Base-by-base conservation (phyloP, 2,888 invertebrate species). In the Lottia gigantea region DNA sequence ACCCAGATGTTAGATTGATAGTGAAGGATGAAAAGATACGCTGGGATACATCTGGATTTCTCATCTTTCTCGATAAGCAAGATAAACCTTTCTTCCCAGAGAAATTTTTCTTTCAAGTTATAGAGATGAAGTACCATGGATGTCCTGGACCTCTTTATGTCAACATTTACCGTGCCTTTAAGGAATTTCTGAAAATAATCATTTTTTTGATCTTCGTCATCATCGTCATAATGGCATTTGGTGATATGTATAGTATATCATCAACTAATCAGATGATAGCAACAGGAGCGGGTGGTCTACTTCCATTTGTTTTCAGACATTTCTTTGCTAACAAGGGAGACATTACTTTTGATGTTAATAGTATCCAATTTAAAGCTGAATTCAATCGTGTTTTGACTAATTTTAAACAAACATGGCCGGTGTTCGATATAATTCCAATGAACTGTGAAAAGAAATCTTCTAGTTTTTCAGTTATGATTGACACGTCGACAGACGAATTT, bases 231-330 rank as follows among this genome's bases (percentile, higher is more conserved):
- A 71, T 80, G 70, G 78, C 81, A 0, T 81, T 82, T 67, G 82
- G 79, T 0, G 78, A 80, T 23, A 73, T 78, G 62, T 80, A 84
- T 74, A 66, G 78, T 31, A 73, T 81, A 4, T 82, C 84, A 4
- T 69, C 82, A 0, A 80, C 83, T 63, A 82, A 80, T 74, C 82
- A 83, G 65, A 74, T 82, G 46, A 68, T 84, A 67, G 77, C 83
- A 15, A 81, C 82, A 0, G 71, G 80, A 8, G 80, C 78, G 7
- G 80, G 82, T 8, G 83, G 82, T 15, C 78, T 81, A 46, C 40
- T 85, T 12, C 84, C 84, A 7, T 76, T 76, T 23, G 64, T 84
- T 12, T 74, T 83, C 62, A 68, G 72, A 49, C 80, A 80, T 31
- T 74, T 83, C 61, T 80, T 84, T 77, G 67, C 67, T 16, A 77